Conservation (phyloP, 30 jellyfish, hydroid and myxozoan genomes). For the Hydra vulgaris region DNA sequence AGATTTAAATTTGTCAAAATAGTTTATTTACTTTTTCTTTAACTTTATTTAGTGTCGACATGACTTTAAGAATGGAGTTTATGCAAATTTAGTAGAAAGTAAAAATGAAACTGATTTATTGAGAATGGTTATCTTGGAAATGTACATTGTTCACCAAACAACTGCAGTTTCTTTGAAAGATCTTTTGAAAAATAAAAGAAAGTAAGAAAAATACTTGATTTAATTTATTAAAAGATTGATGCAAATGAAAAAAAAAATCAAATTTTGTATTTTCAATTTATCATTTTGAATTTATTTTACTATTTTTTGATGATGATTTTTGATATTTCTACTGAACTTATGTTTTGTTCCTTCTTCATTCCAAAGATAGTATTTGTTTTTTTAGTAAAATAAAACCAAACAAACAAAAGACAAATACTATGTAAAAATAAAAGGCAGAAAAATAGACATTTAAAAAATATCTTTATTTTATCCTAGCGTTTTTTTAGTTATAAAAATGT, state of each 20-base stretch:
- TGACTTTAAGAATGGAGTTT: slow-evolving; percentile 18
- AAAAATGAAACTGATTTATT: slow-evolving; percentile 17
- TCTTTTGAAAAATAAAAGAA: slow-evolving; percentile 14
- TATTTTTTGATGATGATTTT: too few species aligned
- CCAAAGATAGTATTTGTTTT: too few species aligned
- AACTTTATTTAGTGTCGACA: slow-evolving; percentile 17
- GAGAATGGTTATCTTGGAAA: slow-evolving; percentile 29
- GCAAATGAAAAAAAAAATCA: not conserved
- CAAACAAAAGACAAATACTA: too few species aligned
- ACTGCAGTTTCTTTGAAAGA: slow-evolving; percentile 22
- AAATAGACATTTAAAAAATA: too few species aligned
- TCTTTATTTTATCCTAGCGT: too few species aligned
- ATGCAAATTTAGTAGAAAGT: slow-evolving; percentile 14
- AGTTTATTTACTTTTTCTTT: not conserved
- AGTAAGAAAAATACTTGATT: not conserved
- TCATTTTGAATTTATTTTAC: too few species aligned
- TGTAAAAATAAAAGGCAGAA: too few species aligned
- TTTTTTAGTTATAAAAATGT: too few species aligned
- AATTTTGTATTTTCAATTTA: not conserved
- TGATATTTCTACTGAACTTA: too few species aligned
- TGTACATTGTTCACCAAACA: slow-evolving; percentile 22
- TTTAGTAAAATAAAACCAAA: too few species aligned
- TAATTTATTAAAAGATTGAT: not conserved
- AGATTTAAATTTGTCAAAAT: too few species aligned
- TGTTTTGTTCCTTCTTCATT: too few species aligned